phyloP scores from a whole-genome alignment of 2,113 vertebrate genomes.

The Salvator merianae region DNA sequence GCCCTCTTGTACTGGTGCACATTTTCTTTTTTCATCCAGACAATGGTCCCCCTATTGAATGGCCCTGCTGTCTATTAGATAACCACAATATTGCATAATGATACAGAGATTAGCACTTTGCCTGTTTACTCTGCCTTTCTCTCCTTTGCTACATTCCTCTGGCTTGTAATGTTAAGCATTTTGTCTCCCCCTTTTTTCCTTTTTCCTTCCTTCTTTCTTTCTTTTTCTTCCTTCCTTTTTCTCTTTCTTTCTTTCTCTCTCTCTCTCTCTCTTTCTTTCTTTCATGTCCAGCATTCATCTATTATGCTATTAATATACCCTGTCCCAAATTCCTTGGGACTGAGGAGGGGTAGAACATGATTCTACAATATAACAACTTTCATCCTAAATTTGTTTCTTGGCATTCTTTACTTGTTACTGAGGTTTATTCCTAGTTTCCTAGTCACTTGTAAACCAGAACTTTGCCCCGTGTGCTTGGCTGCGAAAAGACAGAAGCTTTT shows the following conservation, averaged over 20 bases:
- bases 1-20: conserved; percentile 53
- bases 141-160: conserved; percentile 28
- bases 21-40: conserved; percentile 54
- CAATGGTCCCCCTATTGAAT: conserved; percentile 58
- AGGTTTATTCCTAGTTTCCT: background rate
- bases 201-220: background rate
- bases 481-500: background rate
- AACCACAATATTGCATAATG: conserved; percentile 56
- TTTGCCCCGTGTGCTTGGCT: background rate
- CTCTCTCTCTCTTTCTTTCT: background rate
- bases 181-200: background rate
- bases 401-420: no score
- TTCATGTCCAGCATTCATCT: background rate
- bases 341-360: background rate
- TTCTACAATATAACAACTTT: background rate
- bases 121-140: conserved; percentile 15
- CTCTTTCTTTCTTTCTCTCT: background rate
- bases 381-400: background rate
- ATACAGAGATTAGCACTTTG: conserved; percentile 20
- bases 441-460: background rate
- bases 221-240: conserved; percentile 8
- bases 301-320: background rate
- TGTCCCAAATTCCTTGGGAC: background rate
- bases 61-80: conserved; percentile 62
- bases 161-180: background rate